Conservation (phyloP, 2,888 invertebrate species). For the Melanophora roralis region DNA sequence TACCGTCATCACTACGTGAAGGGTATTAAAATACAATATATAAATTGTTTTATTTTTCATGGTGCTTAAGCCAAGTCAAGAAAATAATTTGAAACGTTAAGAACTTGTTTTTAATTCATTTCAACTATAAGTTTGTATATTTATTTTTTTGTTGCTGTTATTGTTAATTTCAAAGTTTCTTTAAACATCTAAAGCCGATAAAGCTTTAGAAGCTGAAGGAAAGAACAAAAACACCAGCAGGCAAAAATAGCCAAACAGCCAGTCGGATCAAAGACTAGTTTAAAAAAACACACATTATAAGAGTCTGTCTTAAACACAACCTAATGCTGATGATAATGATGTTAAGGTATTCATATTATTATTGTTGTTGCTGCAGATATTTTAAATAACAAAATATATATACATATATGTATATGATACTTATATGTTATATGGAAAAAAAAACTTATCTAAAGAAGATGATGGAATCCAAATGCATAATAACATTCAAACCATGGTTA, state of each 20-base stretch:
- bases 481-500: constrained; percentile 55
- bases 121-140: constrained; percentile 26
- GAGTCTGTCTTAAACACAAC: constrained; percentile 1
- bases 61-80: constrained; percentile 44
- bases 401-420: background rate
- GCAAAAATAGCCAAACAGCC: constrained; percentile 15
- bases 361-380: background rate
- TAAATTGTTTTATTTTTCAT: constrained; percentile 24
- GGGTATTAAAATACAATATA: no score
- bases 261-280: background rate
- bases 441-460: constrained; percentile 24
- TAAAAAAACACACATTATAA: background rate
- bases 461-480: constrained; percentile 60
- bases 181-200: constrained; percentile 59
- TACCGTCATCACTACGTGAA: no score
- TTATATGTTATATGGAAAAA: constrained; percentile 28
- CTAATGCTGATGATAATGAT: constrained; percentile 62
- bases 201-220: constrained; percentile 49
- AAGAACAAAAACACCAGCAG: constrained; percentile 41
- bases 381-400: no score
- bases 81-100: constrained; percentile 55
- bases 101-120: constrained; percentile 62
- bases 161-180: constrained; percentile 49
- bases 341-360: constrained; percentile 54
- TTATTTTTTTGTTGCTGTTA: constrained; percentile 34